Percentiles rank a stretch among this genome's conserved stretches.
Evolutionary conservation across 2,797 vertebrate species (phyloP).

Genomic region (Siniperca obscura): DNA sequence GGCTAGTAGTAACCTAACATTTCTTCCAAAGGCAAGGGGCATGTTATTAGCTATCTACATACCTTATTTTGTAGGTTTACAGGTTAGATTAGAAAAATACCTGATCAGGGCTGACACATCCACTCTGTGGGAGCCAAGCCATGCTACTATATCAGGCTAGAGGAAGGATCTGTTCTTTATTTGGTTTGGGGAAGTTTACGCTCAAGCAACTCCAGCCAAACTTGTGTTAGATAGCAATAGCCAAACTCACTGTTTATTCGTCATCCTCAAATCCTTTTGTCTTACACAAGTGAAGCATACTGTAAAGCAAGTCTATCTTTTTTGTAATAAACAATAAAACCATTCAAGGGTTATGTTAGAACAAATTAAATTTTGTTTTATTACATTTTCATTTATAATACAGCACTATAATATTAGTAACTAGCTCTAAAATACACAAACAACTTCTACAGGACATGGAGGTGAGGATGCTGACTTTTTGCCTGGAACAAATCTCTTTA

Average conservation of each 20-base stretch:
- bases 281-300: background rate
- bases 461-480: background rate
- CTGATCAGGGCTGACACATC: background rate
- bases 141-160: background rate
- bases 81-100: background rate
- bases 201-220: background rate
- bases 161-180: background rate
- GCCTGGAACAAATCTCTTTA: background rate
- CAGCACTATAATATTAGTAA: background rate
- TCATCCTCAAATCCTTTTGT: background rate
- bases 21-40: background rate
- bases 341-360: background rate
- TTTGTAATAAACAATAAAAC: background rate
- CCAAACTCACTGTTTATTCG: background rate
- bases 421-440: background rate
- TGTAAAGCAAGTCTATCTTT: background rate
- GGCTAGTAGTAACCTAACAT: background rate
- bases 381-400: background rate
- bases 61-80: background rate
- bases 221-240: background rate
- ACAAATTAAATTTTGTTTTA: too few species aligned
- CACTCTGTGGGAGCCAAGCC: background rate
- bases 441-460: too few species aligned
- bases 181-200: background rate
- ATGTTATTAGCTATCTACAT: background rate